Evolutionary conservation across 2,797 vertebrate species (phyloP), one percentile per base, ranked within the genome.

Genomic region (Prunella strophiata): DNA sequence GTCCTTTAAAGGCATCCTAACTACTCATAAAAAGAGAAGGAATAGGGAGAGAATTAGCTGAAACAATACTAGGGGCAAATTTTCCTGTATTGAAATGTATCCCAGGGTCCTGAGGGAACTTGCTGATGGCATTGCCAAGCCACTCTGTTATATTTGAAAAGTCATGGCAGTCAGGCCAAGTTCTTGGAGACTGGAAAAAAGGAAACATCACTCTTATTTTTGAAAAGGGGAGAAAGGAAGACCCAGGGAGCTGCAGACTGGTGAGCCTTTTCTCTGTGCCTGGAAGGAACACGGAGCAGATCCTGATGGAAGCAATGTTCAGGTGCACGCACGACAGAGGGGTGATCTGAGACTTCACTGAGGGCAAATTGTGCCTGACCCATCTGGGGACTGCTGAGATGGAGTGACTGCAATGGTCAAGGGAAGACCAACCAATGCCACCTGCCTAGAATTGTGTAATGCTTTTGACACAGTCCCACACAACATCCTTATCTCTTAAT

Each of bases 381-480:
- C 8, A 3, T 27, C 45, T 66, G 34, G 26, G 52, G 45, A 9
- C 17, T 36, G 17, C 57, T 45, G 1, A 3, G 32, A 14, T 43
- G 42, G 32, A 36, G 19, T 50, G 50, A 34, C 66, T 59, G 73
- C 58, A 59, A 6, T 42, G 52, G 19, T 7, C 13, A 72, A 47
- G 38, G 30, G 26, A 59, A 42, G 26, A 70, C 36, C 36, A 62
- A 15, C 11, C 40, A 42, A 3, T 72, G 52, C 20, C 21, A 21
- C 20, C 52, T 78, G 40, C 34, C 40, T 36, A 11, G 40, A 78
- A 78, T 52, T 42, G 26, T 52, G 52, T 66, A 29, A 78, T 47
- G 45, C 30, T 54, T 59, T 32, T 0, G 0, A 32, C 8, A 47
- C 29, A 52, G 11, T 72, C 18, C n/a, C 40, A 34, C 18, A 16